Percentiles rank a stretch among this genome's conserved stretches.
Evolutionary conservation across 92 coral and sea anemone genomes (phyloP).

Genomic region (Zoanthus gigantus): DNA sequence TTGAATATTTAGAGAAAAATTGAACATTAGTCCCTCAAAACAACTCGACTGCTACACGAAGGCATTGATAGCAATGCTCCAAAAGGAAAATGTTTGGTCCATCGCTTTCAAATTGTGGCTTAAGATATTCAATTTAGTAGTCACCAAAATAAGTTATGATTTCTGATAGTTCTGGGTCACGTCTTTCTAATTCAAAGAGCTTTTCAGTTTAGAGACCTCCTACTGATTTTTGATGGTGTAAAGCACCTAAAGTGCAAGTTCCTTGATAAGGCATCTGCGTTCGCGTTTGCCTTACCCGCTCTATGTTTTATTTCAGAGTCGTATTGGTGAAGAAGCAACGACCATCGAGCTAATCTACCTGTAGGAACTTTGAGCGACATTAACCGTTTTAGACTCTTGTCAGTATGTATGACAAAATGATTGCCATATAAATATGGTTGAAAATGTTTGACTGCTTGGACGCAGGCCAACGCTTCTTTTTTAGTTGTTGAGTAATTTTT

Average conservation of each 20-base stretch:
- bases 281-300: conserved; percentile 46
- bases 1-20: conserved; percentile 51
- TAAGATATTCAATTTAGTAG: background rate
- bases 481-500: background rate
- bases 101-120: background rate
- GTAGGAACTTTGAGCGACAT: conserved; percentile 23
- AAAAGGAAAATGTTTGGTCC: conserved; percentile 32
- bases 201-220: conserved; percentile 10
- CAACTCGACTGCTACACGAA: conserved; percentile 10
- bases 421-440: background rate
- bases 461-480: conserved; percentile 4
- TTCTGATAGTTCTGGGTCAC: conserved; percentile 46
- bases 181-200: conserved; percentile 45
- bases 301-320: conserved; percentile 39
- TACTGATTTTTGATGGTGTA: background rate
- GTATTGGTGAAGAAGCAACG: conserved; percentile 35
- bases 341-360: conserved; percentile 39
- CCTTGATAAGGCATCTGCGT: conserved; percentile 49
- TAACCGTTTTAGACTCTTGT: background rate
- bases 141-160: conserved; percentile 35
- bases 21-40: conserved; percentile 5
- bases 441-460: conserved; percentile 2
- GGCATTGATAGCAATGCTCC: background rate
- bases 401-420: background rate
- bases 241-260: conserved; percentile 7